Evolutionary conservation across 2,113 vertebrate species (phyloP).

Genomic region (Alosa alosa): DNA sequence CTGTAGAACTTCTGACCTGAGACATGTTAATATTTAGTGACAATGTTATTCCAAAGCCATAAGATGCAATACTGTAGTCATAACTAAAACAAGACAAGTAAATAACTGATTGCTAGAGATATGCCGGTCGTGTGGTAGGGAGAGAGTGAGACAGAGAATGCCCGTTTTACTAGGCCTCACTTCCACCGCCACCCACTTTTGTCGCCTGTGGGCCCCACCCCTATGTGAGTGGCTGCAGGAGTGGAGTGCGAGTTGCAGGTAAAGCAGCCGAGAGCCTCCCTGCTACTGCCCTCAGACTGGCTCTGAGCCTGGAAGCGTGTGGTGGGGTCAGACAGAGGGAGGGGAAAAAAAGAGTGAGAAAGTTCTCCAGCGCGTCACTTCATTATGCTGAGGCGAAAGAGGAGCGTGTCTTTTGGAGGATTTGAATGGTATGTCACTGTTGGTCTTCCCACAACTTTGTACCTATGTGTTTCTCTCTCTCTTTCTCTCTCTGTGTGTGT

Average conservation of each 20-base stretch:
- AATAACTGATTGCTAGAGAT: slow-evolving; percentile 34
- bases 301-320: slow-evolving; percentile 29
- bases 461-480: background rate
- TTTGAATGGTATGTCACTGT: slow-evolving; percentile 85
- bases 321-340: slow-evolving; percentile 24
- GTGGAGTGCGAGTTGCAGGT: background rate
- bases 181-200: background rate
- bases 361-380: slow-evolving; percentile 14
- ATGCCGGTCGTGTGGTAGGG: background rate
- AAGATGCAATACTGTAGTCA: too few relatives aligned
- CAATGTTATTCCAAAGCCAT: too few relatives aligned
- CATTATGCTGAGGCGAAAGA: slow-evolving; percentile 85
- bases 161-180: background rate
- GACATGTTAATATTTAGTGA: too few relatives aligned
- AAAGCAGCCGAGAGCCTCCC: background rate
- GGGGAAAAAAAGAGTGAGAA: slow-evolving; percentile 37
- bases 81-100: too few relatives aligned
- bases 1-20: too few relatives aligned
- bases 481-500: background rate
- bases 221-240: background rate
- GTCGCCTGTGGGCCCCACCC: background rate
- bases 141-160: background rate
- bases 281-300: background rate
- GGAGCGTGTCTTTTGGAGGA: slow-evolving; percentile 93
- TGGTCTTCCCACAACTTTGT: slow-evolving; percentile 14